Conservation (phyloP, 2,888 invertebrate genomes). For the Drosophila aldrichi region DNA sequence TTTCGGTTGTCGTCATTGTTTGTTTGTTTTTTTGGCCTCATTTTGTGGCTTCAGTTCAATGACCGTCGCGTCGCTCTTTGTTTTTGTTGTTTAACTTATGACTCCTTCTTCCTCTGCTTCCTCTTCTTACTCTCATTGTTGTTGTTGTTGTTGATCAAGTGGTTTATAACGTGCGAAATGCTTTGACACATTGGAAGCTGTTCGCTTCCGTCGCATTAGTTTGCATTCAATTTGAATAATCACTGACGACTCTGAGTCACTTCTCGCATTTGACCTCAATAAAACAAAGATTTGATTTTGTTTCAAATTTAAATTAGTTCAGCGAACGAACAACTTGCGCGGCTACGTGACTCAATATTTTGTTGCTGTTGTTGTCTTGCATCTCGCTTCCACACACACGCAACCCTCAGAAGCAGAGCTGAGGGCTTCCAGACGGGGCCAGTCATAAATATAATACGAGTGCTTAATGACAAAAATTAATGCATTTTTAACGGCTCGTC, state of each 20-base stretch:
- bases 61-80: slow-evolving; percentile 49
- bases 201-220: slow-evolving; percentile 43
- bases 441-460: slow-evolving; percentile 46
- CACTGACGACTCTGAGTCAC: slow-evolving; percentile 28
- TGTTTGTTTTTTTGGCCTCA: slow-evolving; percentile 62
- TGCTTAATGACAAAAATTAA: neutral
- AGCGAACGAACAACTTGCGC: too few relatives aligned
- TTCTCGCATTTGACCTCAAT: slow-evolving; percentile 39
- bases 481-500: slow-evolving; percentile 22
- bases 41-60: slow-evolving; percentile 63
- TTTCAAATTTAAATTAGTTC: neutral
- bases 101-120: slow-evolving; percentile 36
- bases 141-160: neutral
- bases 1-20: slow-evolving; percentile 50
- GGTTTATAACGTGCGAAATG: slow-evolving; percentile 35
- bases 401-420: slow-evolving; percentile 16
- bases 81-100: neutral
- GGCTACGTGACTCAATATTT: slow-evolving; percentile 10
- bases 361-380: neutral
- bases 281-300: slow-evolving; percentile 4
- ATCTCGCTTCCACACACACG: neutral
- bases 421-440: slow-evolving; percentile 46
- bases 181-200: slow-evolving; percentile 7
- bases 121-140: too few relatives aligned
- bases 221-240: slow-evolving; percentile 59